A percentile compares a stretch with the other conserved stretches of the same genome.
Evolutionary conservation across 2,113 vertebrate species (phyloP).

Genomic region (Gyps fulvus): DNA sequence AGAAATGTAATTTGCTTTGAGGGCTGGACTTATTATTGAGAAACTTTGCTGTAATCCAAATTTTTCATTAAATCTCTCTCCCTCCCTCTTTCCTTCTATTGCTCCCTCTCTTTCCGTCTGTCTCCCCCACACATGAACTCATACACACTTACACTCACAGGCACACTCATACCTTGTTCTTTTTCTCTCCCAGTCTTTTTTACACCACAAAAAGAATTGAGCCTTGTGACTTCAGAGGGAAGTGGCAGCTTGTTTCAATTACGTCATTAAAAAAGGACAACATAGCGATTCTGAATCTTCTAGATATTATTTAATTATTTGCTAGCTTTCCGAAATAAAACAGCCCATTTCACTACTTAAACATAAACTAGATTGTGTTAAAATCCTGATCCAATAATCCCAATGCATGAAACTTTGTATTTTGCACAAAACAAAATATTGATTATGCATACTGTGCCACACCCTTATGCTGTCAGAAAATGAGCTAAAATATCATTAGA

Average conservation of each 20-base stretch:
- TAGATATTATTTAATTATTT: not conserved
- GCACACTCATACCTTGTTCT: rapidly evolving
- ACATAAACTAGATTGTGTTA: rapidly evolving
- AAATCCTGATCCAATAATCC: not conserved
- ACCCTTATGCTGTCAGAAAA: not conserved
- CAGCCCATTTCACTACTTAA: rapidly evolving
- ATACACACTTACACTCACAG: not conserved
- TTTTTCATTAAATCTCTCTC: not conserved
- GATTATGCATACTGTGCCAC: not conserved
- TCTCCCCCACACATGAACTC: not conserved
- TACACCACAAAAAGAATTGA: not conserved
- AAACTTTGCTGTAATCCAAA: not conserved
- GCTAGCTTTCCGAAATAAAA: not conserved
- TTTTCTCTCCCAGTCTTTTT: not conserved
- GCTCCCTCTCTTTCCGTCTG: not conserved
- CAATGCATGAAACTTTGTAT: not conserved
- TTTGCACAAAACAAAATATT: not conserved
- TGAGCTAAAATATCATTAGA: not conserved
- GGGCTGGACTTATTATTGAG: not conserved
- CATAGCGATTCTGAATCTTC: not conserved
- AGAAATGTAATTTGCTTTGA: conserved; percentile 1
- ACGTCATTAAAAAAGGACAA: not conserved
- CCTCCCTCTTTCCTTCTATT: not conserved
- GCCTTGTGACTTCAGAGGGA: not conserved
- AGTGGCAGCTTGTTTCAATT: not conserved